These are phyloP conservation scores for Glaucopsyche alexis DNA, from an alignment of 2,888 invertebrate species.

Conservation along the genomic window DNA sequence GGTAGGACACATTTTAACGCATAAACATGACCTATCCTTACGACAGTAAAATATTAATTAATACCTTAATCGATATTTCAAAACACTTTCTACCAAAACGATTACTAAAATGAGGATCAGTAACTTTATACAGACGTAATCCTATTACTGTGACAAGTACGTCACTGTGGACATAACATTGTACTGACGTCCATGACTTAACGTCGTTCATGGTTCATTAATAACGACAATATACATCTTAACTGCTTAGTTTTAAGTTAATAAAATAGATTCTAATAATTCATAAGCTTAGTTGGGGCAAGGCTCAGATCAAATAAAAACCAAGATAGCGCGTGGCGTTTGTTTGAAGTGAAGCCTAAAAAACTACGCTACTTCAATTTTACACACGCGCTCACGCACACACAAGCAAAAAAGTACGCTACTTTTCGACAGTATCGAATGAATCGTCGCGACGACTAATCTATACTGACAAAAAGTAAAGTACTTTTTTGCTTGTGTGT, in stretches of 20 bases:
- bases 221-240: constrained; percentile 4
- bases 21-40: background rate
- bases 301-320: too few relatives aligned
- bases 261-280: too few relatives aligned
- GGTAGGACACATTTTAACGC: background rate
- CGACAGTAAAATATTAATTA: background rate
- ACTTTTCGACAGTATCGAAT: too few relatives aligned
- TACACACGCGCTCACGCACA: too few relatives aligned
- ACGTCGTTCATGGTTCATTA: constrained; percentile 10
- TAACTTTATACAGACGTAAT: constrained; percentile 19
- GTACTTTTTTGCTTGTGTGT: too few relatives aligned
- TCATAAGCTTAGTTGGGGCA: too few relatives aligned
- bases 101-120: background rate
- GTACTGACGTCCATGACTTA: background rate
- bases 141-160: constrained; percentile 17
- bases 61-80: background rate
- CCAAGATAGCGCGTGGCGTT: too few relatives aligned
- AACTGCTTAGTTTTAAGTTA: background rate
- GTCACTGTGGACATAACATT: constrained; percentile 6
- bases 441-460: too few relatives aligned
- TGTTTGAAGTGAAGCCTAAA: too few relatives aligned
- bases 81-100: constrained; percentile 4
- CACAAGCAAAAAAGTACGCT: too few relatives aligned
- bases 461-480: too few relatives aligned
- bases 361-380: too few relatives aligned